Evolutionary conservation across 1,140 invertebrate genomes (phyloP), one percentile per base, ranked within the genome.

Genomic region (Drosophila carrolli): DNA sequence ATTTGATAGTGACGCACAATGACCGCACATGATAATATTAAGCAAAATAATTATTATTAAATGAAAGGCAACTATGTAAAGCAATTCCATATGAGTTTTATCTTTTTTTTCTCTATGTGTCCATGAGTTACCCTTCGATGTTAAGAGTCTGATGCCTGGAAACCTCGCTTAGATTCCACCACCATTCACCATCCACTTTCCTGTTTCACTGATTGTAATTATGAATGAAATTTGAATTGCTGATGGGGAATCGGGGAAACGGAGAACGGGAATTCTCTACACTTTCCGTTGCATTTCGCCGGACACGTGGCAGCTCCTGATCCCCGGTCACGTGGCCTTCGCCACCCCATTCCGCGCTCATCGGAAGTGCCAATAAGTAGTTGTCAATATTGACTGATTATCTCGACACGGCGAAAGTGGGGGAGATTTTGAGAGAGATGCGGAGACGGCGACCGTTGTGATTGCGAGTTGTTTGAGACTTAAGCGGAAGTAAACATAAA

Each of bases 341-440:
- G 14, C 56, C 29, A 13, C 76, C 60, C 50, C 72, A 35, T 14
- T 63, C 43, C 53, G 56, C 38, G 46, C n/a, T 41, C 67, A 50
- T 55, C 90, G 90, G 90, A 91, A 90, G 89, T 91, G 85, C 72
- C 90, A 91, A 91, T 91, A 91, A 91, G 90, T 90, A 91, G 90
- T 91, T 91, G 90, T 91, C 90, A 91, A 91, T 91, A 91, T 91
- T 91, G 90, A 91, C 90, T 90, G 90, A 91, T 91, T 91, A 91
- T 91, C 84, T 90, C 79, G 73, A 82, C 81, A 79, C 79, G 75
- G 59, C 40, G 59, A 71, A 48, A 60, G 71, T 35, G 70, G 38
- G 61, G 43, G 44, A 48, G 23, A 40, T 44, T 13, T 14, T 6
- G 16, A 55, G 29, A 50, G 46, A 32, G 37, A 23, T 47, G 29